Evolutionary conservation across 2,888 invertebrate species (phyloP), one percentile per base, ranked within the genome.

Genomic region (Siphlonurus alternatus): DNA sequence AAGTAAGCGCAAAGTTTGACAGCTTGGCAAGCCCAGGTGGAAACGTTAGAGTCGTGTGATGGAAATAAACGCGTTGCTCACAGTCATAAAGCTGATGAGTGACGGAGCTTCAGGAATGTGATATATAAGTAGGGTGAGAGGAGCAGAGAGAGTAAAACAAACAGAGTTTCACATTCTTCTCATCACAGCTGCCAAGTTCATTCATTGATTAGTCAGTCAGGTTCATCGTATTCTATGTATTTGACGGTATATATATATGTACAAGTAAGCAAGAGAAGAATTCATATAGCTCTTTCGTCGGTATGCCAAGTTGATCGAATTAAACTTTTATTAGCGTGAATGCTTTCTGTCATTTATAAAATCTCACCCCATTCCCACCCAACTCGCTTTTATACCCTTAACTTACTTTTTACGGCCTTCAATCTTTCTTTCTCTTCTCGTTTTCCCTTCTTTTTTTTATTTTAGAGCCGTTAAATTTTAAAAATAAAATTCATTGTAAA

Each of bases 181-280:
- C 10, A 23, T 20, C 24, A 25, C 22, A 61, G 23, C 51, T 61
- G 20, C 15, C 23, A 61, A 51, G 23, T 61, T 61, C 61, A 38
- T 61, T 51, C 38, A 51, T 51, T 38, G 61, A 61, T 61, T 51
- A 61, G 38, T 5, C 5, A 38, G 38, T 38, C 38, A 53, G 51
- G 61, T 53, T 59, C 22, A 2, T n/a, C n/a, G n/a, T n/a, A n/a
- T n/a, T n/a, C n/a, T n/a, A n/a, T n/a, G n/a, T n/a, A n/a, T n/a
- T n/a, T n/a, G n/a, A n/a, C n/a, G n/a, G n/a, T n/a, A n/a, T n/a
- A 25, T 22, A 25, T 61, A 22, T 19, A n/a, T 2, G 59, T 15
- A 23, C 22, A 23, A 59, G 59, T 22, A 7, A 2, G 59, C 2
- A 19, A 23, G 60, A 7, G 60, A 22, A n/a, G n/a, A n/a, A n/a